Evolutionary conservation across 2,113 vertebrate species (phyloP), one percentile per base, ranked within the genome.

Genomic region (Sciurus niger): DNA sequence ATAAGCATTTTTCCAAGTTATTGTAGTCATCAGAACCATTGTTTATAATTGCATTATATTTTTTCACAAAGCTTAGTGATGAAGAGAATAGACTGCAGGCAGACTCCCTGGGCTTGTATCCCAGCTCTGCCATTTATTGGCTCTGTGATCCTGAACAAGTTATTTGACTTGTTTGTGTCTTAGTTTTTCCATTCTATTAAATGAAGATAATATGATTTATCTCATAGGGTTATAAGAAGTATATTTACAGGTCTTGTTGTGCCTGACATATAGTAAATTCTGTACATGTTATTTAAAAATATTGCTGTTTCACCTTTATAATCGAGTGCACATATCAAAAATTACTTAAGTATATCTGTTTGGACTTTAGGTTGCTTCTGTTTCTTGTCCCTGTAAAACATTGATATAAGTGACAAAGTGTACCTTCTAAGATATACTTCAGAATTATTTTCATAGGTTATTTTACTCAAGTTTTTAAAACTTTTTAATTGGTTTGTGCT

Each of bases 11-110:
- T 37, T 37, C 37, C 37, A 37, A 37, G 37, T 37, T 37, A 37
- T 37, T 37, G 37, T 37, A 37, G 43, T 89, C 43, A 2, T 94
- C 37, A 78, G 96, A 94, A 91, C 67, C 46, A 89, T 92, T 17
- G 0, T 90, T 94, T 95, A 97, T 96, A 97, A 95, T 93, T 96
- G 89, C 73, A 78, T 96, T 37, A 85, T 95, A 96, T 94, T 97
- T 86, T 94, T 83, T 96, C 90, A 65, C 96, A 93, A 95, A 97
- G 89, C 77, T 93, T 96, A 97, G 95, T 96, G 92, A 46, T 97
- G 86, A 93, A 93, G 89, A 90, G 95, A 94, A 94, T 58, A 97
- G 89, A 93, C 92, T 97, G 68, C 94, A 97, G 92, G 89, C 95
- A 97, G 48, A 95, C 72, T 96, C 65, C 80, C 89, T 96, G 94